phyloP scores from a whole-genome alignment of 2,797 vertebrate genomes.

The Urocyon cinereoargenteus region DNA sequence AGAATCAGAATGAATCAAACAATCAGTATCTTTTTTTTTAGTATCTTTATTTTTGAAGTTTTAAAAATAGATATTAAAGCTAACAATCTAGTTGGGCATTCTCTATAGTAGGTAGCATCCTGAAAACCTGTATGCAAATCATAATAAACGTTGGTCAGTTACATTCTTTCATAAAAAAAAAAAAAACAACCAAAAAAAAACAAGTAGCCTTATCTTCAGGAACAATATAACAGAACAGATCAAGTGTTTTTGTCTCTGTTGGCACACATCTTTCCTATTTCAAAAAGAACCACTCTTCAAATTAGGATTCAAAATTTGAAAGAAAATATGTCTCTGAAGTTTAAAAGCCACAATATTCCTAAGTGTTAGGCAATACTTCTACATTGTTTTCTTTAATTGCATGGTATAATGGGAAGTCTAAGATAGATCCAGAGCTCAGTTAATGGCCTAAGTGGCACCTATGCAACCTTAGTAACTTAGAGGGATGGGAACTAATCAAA shows the following conservation, averaged over 20 bases:
- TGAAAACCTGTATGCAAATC: not conserved
- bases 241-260: not conserved
- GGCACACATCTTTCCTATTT: not conserved
- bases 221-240: not conserved
- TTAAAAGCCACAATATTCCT: not conserved
- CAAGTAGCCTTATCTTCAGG: not conserved
- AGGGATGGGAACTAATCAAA: not conserved
- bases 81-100: not conserved
- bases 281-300: not conserved
- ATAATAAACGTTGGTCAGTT: not conserved
- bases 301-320: conserved; percentile 1
- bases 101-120: not conserved
- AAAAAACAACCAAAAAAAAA: accelerated
- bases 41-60: not conserved
- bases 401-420: not conserved
- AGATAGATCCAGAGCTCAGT: not conserved
- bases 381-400: not conserved
- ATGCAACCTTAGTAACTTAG: not conserved
- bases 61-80: not conserved
- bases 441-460: not conserved
- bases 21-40: not conserved
- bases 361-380: not conserved
- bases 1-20: not conserved
- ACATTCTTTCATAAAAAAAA: not conserved
- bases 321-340: not conserved